A percentile compares a stretch with the other conserved stretches of the same genome.
Conservation (phyloP, 2,888 invertebrate genomes). For the Copidosoma aretas region DNA sequence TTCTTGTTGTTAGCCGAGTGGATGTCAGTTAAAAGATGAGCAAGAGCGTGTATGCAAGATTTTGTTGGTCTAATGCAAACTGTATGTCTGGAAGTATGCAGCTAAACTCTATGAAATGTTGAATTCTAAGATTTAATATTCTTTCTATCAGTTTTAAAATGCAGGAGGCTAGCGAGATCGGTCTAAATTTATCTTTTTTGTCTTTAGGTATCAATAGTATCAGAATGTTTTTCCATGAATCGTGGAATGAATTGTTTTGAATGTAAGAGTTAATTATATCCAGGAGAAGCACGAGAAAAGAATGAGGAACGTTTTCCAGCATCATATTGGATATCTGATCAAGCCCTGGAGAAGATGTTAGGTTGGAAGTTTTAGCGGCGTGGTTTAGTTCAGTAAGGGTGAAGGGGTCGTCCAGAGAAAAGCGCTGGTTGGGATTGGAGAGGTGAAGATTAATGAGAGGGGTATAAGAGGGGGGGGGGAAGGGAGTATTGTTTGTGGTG, state of each 20-base stretch:
- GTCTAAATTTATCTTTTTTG: not conserved
- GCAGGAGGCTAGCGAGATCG: constrained; percentile 1
- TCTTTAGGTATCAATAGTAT: constrained; percentile 4
- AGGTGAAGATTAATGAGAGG: too few species aligned
- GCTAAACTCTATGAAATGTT: not conserved
- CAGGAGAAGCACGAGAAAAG: not conserved
- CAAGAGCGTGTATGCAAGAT: not conserved
- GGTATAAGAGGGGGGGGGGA: too few species aligned
- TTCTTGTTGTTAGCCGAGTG: not conserved
- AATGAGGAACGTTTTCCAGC: not conserved
- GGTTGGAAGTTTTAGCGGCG: not conserved
- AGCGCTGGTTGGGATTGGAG: too few species aligned
- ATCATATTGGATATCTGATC: constrained; percentile 4
- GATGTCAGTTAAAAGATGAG: not conserved
- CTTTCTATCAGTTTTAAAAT: constrained; percentile 6
- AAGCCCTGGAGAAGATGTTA: constrained; percentile 4
- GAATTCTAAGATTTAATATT: constrained; percentile 5
- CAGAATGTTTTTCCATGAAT: constrained; percentile 6
- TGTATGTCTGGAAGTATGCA: not conserved
- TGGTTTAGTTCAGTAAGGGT: not conserved
- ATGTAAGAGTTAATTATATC: not conserved
- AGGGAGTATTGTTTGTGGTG: not conserved
- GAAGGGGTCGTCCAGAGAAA: constrained; percentile 1
- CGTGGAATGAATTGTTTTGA: not conserved
- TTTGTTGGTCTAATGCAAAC: not conserved